A percentile compares a stretch with the other conserved stretches of the same genome.
phyloP scores from a whole-genome alignment of 2,113 vertebrate species.

The Brachionichthys hirsutus region DNA sequence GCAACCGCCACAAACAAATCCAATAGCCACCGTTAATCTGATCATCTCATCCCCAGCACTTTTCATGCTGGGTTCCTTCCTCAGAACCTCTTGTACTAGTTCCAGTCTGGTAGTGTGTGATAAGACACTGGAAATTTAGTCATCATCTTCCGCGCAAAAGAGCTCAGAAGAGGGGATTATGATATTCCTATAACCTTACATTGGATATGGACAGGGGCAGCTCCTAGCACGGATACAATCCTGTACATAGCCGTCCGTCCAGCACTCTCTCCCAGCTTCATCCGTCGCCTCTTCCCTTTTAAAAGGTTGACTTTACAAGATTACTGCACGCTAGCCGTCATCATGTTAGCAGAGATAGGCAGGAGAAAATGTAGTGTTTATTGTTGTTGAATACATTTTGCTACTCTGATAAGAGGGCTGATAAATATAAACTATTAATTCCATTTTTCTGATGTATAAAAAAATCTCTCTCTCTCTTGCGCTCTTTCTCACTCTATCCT shows the following conservation, averaged over 20 bases:
- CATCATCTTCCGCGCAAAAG: conserved; percentile 88
- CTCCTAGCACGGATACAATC: conserved; percentile 78
- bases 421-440: conserved; percentile 72
- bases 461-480: not conserved
- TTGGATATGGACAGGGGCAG: conserved; percentile 88
- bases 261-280: conserved; percentile 50
- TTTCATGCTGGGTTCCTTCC: conserved; percentile 93
- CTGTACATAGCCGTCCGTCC: conserved; percentile 69
- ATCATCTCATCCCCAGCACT: conserved; percentile 89
- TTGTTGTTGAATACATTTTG: conserved; percentile 70
- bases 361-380: conserved; percentile 70
- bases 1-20: conserved; percentile 86
- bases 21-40: conserved; percentile 90
- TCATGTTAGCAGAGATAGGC: conserved; percentile 74
- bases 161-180: conserved; percentile 94
- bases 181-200: conserved; percentile 94
- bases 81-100: conserved; percentile 90
- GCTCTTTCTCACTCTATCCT: too few relatives aligned
- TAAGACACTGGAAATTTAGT: conserved; percentile 99
- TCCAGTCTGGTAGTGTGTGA: conserved; percentile 96
- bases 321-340: conserved; percentile 76
- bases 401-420: conserved; percentile 60
- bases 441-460: conserved; percentile 36
- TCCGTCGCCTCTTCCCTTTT: conserved; percentile 61
- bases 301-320: conserved; percentile 83